A percentile compares a stretch with the other conserved stretches of the same genome.
Conservation (phyloP, 2,888 invertebrate genomes). For the Apamea monoglypha region DNA sequence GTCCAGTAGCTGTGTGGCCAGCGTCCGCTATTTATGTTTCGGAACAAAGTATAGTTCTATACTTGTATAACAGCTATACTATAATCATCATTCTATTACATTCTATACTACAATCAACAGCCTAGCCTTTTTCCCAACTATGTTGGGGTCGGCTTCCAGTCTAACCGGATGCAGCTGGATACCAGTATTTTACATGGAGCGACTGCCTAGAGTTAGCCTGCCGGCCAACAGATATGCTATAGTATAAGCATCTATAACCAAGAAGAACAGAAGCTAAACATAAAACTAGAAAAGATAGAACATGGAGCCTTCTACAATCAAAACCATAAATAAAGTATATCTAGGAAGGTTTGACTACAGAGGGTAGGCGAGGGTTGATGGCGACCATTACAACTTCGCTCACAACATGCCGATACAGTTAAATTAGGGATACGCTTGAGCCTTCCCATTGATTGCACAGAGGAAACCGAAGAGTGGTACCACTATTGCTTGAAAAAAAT, state of each 20-base stretch:
- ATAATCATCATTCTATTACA: too few relatives aligned
- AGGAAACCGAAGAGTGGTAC: conserved; percentile 32
- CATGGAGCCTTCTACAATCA: background rate
- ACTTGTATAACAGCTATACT: background rate
- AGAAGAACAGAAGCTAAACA: background rate
- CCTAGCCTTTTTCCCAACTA: too few relatives aligned
- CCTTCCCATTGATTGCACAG: conserved; percentile 62
- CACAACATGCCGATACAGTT: conserved; percentile 74
- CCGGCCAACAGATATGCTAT: too few relatives aligned
- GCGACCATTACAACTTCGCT: conserved; percentile 74
- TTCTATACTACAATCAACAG: too few relatives aligned
- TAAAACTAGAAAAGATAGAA: background rate
- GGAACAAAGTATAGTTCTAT: background rate
- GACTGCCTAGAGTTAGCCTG: too few relatives aligned
- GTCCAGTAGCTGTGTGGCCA: background rate
- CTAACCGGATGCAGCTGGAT: too few relatives aligned
- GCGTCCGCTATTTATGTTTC: background rate
- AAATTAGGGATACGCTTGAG: conserved; percentile 74
- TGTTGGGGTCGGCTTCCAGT: too few relatives aligned
- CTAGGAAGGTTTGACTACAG: conserved; percentile 31
- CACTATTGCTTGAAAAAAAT: background rate
- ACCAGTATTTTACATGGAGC: too few relatives aligned
- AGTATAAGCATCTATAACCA: background rate
- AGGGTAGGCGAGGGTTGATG: conserved; percentile 60
- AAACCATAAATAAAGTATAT: conserved; percentile 41